phyloP scores from a whole-genome alignment of 2,888 invertebrate genomes.

The Parelbella ahira region DNA sequence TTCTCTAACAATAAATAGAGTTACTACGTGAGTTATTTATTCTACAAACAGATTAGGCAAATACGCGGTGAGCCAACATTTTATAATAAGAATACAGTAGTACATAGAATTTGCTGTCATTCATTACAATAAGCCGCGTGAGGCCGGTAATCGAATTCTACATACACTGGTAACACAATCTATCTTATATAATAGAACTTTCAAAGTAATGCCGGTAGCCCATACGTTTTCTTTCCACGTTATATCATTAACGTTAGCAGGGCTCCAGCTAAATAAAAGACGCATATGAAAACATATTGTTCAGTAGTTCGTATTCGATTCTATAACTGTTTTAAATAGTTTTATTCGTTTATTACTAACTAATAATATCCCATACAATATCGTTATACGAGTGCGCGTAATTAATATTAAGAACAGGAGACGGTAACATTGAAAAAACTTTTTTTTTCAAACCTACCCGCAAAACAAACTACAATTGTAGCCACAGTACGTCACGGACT shows the following conservation, averaged over 20 bases:
- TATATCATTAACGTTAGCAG: no score
- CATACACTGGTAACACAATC: no score
- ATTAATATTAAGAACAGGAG: slow-evolving; percentile 19
- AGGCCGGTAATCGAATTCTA: slow-evolving; percentile 72
- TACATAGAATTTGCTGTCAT: slow-evolving; percentile 75
- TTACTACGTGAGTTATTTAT: slow-evolving; percentile 36
- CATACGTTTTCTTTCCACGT: no score
- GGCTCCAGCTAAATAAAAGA: no score
- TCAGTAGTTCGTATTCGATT: no score
- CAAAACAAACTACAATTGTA: slow-evolving; percentile 7
- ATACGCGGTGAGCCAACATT: no score
- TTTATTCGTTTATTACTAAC: slow-evolving; percentile 37
- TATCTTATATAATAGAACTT: no score
- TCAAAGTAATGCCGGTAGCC: no score
- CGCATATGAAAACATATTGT: no score
- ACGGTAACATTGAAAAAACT: slow-evolving; percentile 11
- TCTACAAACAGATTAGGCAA: slow-evolving; percentile 48
- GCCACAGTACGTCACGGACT: slow-evolving; percentile 16
- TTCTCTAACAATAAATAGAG: slow-evolving; percentile 8
- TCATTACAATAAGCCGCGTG: slow-evolving; percentile 65
- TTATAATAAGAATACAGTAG: no score
- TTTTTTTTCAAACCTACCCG: slow-evolving; percentile 18
- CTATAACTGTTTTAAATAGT: no score
- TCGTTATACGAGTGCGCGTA: slow-evolving; percentile 47
- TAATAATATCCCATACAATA: slow-evolving; percentile 71